Percentiles rank a stretch among this genome's conserved stretches.
Conservation (phyloP, 2,113 vertebrate genomes). For the Cavia aperea region DNA sequence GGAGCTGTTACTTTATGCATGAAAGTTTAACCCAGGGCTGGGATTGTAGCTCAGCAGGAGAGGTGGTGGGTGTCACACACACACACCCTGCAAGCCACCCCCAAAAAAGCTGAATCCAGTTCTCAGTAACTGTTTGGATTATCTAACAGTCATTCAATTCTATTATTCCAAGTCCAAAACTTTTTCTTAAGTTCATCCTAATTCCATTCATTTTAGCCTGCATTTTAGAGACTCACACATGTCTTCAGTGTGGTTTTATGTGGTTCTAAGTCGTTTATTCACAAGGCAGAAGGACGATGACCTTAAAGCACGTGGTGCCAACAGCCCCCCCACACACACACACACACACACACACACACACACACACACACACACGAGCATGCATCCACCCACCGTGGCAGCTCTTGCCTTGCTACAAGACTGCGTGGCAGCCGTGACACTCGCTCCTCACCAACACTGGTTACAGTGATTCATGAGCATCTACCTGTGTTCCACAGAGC, state of each 20-base stretch:
- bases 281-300: constrained; percentile 39
- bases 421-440: too few species aligned
- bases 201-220: constrained; percentile 23
- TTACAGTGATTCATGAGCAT: background rate
- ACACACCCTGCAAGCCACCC: background rate
- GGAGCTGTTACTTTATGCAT: background rate
- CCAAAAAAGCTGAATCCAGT: background rate
- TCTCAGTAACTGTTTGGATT: background rate
- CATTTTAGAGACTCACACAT: background rate
- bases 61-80: background rate
- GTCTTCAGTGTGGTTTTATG: constrained; percentile 30
- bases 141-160: background rate
- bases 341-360: background rate
- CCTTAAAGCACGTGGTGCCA: background rate
- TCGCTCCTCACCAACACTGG: background rate
- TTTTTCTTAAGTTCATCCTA: constrained; percentile 65
- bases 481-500: background rate
- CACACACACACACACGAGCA: fast-evolving
- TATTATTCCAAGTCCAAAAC: background rate
- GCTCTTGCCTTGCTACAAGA: background rate
- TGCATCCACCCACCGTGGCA: background rate
- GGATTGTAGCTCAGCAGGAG: background rate
- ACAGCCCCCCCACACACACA: background rate
- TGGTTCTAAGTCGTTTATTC: background rate
- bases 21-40: background rate